Evolutionary conservation across 2,888 invertebrate genomes (phyloP).

Genomic region (Rapana venosa): DNA sequence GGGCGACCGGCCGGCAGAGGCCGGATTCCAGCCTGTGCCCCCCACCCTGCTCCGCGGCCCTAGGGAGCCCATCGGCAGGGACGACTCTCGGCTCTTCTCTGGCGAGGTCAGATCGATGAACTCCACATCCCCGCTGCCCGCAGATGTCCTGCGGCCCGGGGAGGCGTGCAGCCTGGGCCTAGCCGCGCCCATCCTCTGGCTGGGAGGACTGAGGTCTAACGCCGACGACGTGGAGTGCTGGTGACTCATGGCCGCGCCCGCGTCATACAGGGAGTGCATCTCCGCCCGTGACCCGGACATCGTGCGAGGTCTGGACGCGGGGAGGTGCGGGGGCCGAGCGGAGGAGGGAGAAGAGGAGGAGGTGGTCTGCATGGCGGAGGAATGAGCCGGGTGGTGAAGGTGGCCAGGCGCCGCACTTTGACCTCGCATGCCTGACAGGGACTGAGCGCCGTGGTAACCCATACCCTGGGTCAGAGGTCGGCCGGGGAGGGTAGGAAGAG

Average conservation of each 20-base stretch:
- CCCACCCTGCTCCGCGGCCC: not conserved
- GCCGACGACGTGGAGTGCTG: not conserved
- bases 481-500: not conserved
- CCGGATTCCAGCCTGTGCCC: not conserved
- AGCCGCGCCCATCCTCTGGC: not conserved
- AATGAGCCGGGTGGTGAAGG: not conserved
- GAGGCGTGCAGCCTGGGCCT: not conserved
- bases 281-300: conserved; percentile 9
- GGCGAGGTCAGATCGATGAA: conserved; percentile 36
- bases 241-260: not conserved
- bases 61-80: not conserved
- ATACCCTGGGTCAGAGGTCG: not conserved
- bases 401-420: not conserved
- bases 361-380: no score
- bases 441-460: not conserved
- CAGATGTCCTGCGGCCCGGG: not conserved
- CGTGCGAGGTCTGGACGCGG: conserved; percentile 2
- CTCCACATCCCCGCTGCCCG: not conserved
- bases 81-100: not conserved
- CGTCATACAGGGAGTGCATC: not conserved
- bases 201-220: conserved; percentile 20
- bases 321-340: conserved; percentile 2
- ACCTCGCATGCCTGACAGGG: not conserved
- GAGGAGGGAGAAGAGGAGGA: not conserved
- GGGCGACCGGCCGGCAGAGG: not conserved